Evolutionary conservation across 1,140 invertebrate genomes (phyloP).

Genomic region (Sarcophaga bullata): DNA sequence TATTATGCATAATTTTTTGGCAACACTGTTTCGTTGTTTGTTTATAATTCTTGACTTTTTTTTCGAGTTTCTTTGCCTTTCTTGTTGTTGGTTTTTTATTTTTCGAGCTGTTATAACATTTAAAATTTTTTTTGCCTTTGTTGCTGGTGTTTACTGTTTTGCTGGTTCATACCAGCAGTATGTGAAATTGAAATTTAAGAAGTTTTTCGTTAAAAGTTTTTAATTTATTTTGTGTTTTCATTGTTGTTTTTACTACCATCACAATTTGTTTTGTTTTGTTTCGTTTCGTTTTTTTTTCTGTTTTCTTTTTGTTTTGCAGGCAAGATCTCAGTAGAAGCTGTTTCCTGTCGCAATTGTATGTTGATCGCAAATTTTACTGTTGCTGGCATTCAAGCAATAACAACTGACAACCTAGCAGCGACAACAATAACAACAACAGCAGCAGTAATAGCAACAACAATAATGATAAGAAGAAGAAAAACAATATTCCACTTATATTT

Average conservation of each 20-base stretch:
- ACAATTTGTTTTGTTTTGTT: constrained; percentile 20
- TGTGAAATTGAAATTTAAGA: constrained; percentile 46
- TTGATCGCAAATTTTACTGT: constrained; percentile 22
- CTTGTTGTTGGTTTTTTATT: neutral
- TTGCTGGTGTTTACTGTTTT: constrained; percentile 26
- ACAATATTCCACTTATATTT: too few species aligned
- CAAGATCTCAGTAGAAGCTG: constrained; percentile 7
- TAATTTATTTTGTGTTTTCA: constrained; percentile 46
- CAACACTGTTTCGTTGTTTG: constrained; percentile 30
- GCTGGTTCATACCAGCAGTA: neutral
- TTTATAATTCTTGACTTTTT: neutral
- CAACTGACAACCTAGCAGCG: constrained; percentile 39
- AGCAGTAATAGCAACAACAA: constrained; percentile 40
- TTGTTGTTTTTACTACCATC: constrained; percentile 43
- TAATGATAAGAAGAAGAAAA: too few species aligned
- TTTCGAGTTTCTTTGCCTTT: neutral
- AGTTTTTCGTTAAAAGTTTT: constrained; percentile 33
- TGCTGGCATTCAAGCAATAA: neutral
- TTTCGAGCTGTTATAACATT: neutral
- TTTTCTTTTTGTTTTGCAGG: neutral
- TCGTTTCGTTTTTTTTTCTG: constrained; percentile 27
- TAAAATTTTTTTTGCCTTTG: neutral
- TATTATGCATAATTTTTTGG: constrained; percentile 39
- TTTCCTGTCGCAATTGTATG: constrained; percentile 39
- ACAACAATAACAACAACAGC: constrained; percentile 32